Percentiles rank a stretch among this genome's conserved stretches.
Evolutionary conservation across 1,140 invertebrate genomes (phyloP).

Genomic region (Neodiprion virginianus): DNA sequence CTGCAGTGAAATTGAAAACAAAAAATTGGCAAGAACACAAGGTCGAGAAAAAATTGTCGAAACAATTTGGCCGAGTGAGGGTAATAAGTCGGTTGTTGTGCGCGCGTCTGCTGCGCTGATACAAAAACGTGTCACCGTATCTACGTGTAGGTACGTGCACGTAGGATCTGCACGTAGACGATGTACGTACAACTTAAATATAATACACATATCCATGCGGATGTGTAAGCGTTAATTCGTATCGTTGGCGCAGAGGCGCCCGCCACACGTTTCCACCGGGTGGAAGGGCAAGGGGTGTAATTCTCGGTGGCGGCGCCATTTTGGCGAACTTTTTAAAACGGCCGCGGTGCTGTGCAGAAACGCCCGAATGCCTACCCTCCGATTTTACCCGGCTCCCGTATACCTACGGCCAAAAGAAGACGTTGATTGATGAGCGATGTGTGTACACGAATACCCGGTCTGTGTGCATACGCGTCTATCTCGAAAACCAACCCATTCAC

Average conservation of each 20-base stretch:
- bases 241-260: background rate
- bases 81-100: background rate
- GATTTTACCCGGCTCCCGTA: too few relatives aligned
- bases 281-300: conserved; percentile 28
- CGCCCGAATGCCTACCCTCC: background rate
- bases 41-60: background rate
- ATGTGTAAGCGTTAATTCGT: background rate
- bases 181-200: too few relatives aligned
- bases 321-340: conserved; percentile 47
- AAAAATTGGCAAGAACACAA: background rate
- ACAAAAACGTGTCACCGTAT: too few relatives aligned
- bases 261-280: conserved; percentile 11
- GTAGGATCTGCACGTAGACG: too few relatives aligned
- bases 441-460: too few relatives aligned
- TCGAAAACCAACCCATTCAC: background rate
- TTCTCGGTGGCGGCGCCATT: conserved; percentile 48
- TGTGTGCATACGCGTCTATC: too few relatives aligned
- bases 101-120: too few relatives aligned
- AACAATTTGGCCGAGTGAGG: conserved; percentile 1
- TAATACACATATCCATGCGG: background rate
- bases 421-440: background rate
- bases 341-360: background rate
- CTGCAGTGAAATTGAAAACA: background rate
- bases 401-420: background rate
- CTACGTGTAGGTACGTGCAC: too few relatives aligned